These are phyloP conservation scores for Tragelaphus scriptus DNA, from an alignment of 2,113 vertebrate species.

Conservation along the genomic window DNA sequence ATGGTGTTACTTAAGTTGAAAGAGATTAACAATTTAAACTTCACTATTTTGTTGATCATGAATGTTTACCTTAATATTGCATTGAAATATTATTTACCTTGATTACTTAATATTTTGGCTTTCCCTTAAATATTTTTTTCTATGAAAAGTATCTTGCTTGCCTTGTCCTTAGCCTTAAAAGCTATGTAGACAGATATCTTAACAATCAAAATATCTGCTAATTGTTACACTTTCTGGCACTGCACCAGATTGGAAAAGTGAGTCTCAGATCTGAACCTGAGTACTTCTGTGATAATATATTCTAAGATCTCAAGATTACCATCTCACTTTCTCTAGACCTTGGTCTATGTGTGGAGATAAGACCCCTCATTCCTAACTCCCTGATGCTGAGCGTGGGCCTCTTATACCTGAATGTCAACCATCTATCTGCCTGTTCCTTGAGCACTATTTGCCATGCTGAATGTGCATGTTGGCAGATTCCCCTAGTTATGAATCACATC, in stretches of 20 bases:
- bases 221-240: background rate
- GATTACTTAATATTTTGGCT: background rate
- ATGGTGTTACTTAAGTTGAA: background rate
- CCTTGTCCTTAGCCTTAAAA: background rate
- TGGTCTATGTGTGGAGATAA: background rate
- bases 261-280: background rate
- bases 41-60: background rate
- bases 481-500: background rate
- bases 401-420: background rate
- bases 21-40: background rate
- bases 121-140: background rate
- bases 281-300: background rate
- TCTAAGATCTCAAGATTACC: background rate
- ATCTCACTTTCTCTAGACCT: background rate
- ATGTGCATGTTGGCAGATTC: fast-evolving
- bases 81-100: background rate
- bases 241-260: background rate
- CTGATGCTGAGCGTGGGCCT: background rate
- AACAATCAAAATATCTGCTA: background rate
- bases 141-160: background rate
- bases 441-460: background rate
- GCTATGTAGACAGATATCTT: background rate
- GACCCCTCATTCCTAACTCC: background rate
- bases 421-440: background rate
- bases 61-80: background rate